Evolutionary conservation across 1,140 invertebrate genomes (phyloP), one percentile per base, ranked within the genome.

Genomic region (Drosophila paulistorum): DNA sequence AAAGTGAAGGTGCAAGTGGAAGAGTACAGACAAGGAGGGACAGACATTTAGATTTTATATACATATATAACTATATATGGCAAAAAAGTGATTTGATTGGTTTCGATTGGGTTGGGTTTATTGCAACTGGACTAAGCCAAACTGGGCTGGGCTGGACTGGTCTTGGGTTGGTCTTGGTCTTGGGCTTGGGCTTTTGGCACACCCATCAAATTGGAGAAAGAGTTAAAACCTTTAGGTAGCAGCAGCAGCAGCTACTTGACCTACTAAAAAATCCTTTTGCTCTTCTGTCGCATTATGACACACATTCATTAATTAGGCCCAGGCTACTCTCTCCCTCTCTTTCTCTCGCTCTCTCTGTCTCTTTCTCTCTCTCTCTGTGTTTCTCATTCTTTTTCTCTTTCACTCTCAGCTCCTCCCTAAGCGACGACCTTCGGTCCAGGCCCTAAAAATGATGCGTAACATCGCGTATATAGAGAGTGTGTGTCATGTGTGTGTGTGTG

Each of bases 231-330:
- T 78, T 11, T 13, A 13, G 37, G 37, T 83, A 87, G 87, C 74
- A 39, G 37, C 82, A 85, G 86, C 79, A 65, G 65, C 77, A 64
- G 67, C 79, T 71, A 87, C 80, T 89, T 87, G 83, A 87, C 83
- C 83, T 87, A 87, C 77, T 87, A 87, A 87, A 51, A 30, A 51
- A 51, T 51, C 17, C 45, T 51, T 51, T 11, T 51, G 45, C 45
- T 51, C 80, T 71, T 75, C 81, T 86, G 83, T 87, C 83, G 83
- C 83, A 87, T 87, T 87, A 87, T 87, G 80, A 89, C 84, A 87
- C 77, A 87, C 84, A 89, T 89, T 83, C 80, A 81, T 86, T 86
- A 86, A 86, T 86, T 86, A 86, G 83, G 79, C 83, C 71, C 75
- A 72, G 48, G 45, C 45, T 57, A 73, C 37, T 39, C 37, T 39